Evolutionary conservation across 2,113 vertebrate genomes (phyloP).

Genomic region (Elephantulus edwardii): DNA sequence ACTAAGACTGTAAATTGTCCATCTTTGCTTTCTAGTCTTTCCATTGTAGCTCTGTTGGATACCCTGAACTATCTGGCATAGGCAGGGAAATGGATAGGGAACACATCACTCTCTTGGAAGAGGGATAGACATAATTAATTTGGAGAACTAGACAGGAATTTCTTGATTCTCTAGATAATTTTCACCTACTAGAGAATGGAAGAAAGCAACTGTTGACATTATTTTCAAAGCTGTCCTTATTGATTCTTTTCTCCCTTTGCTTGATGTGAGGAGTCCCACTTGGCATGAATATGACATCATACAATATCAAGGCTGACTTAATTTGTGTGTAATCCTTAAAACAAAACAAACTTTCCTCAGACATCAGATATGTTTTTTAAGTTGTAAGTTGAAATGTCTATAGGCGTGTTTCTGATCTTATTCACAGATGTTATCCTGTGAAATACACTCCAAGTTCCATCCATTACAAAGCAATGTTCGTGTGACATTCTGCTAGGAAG

Average conservation of each 20-base stretch:
- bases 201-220: not conserved
- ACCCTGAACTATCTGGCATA: not conserved
- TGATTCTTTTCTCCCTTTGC: not conserved
- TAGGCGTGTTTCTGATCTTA: not conserved
- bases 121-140: not conserved
- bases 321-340: not conserved
- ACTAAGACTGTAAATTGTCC: no score
- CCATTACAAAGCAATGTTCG: not conserved
- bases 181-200: not conserved
- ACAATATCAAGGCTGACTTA: not conserved
- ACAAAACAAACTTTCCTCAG: not conserved
- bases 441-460: fast-evolving
- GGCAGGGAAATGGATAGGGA: not conserved
- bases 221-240: not conserved
- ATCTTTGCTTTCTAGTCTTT: no score
- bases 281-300: not conserved
- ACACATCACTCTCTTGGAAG: not conserved
- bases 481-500: not conserved
- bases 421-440: not conserved
- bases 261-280: not conserved
- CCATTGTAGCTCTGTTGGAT: not conserved
- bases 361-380: not conserved
- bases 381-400: no score
- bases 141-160: not conserved
- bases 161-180: not conserved